Evolutionary conservation across 2,113 vertebrate genomes (phyloP), one percentile per base, ranked within the genome.

Genomic region (Gallinago media): DNA sequence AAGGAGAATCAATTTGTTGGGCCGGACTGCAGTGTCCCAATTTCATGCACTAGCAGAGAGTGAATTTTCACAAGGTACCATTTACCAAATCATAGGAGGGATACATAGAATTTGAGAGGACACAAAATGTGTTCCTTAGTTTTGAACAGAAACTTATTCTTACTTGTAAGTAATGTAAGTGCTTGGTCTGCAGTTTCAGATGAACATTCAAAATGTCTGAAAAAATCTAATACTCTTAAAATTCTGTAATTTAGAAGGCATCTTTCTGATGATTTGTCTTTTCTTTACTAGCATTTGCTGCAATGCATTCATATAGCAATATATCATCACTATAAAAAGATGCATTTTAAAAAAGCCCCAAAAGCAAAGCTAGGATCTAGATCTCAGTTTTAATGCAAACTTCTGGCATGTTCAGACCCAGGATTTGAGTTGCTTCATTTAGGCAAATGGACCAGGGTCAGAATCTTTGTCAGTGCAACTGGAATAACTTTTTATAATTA

Each of bases 391-490:
- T 83, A 65, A 73, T 54, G 49, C 40, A 76, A 76, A 94, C 20
- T 88, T 52, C 47, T 85, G 82, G 42, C 81, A 17, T 29, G n/a
- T 40, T 91, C 42, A 47, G 63, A 65, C 52, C n/a, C 34, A 76
- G 67, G 50, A 44, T 83, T 95, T 87, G 70, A 67, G 42, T 85
- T 63, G 70, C 54, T 92, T 79, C 67, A 34, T 88, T 93, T 77
- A 77, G 78, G 67, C 72, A 92, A 89, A 95, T 15, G 61, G 61
- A 81, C 59, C 55, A 25, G 61, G 36, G 74, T 88, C 63, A 81
- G 77, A 94, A 73, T 82, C 89, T 94, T 85, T 91, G 93, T 93
- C 85, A 66, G 78, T 92, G 66, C 42, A 63, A 88, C 38, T 94
- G 88, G 59, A 96, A 80, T 89, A 50, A 81, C 50, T 90, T 73